A percentile compares a stretch with the other conserved stretches of the same genome.
phyloP scores from a whole-genome alignment of 2,888 invertebrate genomes.

The Icerya purchasi region DNA sequence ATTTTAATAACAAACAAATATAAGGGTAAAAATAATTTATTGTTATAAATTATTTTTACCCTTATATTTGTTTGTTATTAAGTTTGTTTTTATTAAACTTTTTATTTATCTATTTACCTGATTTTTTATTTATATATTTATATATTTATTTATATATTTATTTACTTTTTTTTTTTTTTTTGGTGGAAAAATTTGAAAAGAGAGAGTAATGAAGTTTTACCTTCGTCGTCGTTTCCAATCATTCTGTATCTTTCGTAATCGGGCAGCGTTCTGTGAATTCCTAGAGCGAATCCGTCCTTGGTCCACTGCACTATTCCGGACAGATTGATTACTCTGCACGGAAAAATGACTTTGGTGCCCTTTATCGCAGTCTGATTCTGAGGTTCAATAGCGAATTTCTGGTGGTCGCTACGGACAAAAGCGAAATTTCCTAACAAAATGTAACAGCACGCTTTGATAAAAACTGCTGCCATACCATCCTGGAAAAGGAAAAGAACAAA shows the following conservation, averaged over 20 bases:
- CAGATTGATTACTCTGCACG: conserved; percentile 73
- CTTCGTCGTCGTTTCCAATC: conserved; percentile 90
- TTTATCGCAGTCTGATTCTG: conserved; percentile 75
- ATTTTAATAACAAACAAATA: too few species aligned
- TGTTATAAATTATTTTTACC: too few species aligned
- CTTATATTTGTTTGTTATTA: too few species aligned
- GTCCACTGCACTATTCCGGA: conserved; percentile 89
- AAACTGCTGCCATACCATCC: conserved; percentile 3
- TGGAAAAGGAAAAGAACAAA: too few species aligned
- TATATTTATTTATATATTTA: neutral
- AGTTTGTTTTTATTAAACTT: too few species aligned
- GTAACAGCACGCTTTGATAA: conserved; percentile 4
- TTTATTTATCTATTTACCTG: too few species aligned
- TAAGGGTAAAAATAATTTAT: too few species aligned
- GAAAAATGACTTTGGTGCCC: conserved; percentile 68
- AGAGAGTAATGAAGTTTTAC: conserved; percentile 30
- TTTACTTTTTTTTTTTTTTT: neutral
- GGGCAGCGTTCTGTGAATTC: conserved; percentile 68
- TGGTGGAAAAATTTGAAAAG: neutral
- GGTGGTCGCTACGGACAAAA: conserved; percentile 27
- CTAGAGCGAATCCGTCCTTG: conserved; percentile 86
- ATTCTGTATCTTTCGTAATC: conserved; percentile 86
- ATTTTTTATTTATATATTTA: too few species aligned
- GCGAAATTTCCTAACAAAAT: conserved; percentile 18
- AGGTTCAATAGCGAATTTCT: conserved; percentile 80